Percentiles rank a stretch among this genome's conserved stretches.
phyloP scores from a whole-genome alignment of 2,113 vertebrate genomes.

The Gobio gobio region DNA sequence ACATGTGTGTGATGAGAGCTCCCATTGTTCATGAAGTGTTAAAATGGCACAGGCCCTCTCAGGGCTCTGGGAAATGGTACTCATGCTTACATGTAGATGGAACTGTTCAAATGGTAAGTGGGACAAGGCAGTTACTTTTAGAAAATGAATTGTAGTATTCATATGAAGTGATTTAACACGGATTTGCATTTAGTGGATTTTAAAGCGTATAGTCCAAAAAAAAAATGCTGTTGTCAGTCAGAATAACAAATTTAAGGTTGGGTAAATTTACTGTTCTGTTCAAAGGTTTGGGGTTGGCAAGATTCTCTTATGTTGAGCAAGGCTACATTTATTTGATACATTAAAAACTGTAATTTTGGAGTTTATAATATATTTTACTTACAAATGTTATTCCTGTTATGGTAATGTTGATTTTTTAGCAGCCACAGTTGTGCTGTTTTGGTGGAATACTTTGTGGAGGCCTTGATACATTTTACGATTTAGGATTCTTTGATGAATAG shows the following conservation, averaged over 20 bases:
- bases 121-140: conserved; percentile 17
- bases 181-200: background rate
- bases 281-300: too few species aligned
- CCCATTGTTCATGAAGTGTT: conserved; percentile 30
- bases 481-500: background rate
- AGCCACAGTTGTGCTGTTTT: background rate
- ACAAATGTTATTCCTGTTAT: too few species aligned
- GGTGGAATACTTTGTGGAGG: background rate
- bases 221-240: background rate
- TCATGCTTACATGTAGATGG: conserved; percentile 38
- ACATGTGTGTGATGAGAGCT: conserved; percentile 45
- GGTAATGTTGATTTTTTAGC: too few species aligned
- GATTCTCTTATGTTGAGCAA: background rate
- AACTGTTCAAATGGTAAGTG: conserved; percentile 39
- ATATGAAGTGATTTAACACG: background rate
- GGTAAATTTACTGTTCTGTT: too few species aligned
- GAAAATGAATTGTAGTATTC: background rate
- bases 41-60: conserved; percentile 25
- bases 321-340: background rate
- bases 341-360: background rate
- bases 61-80: conserved; percentile 25
- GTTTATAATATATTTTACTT: too few species aligned
- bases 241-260: background rate
- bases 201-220: background rate
- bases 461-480: background rate